Base-by-base conservation (phyloP, 2,113 vertebrate species). In the Sturnus vulgaris region DNA sequence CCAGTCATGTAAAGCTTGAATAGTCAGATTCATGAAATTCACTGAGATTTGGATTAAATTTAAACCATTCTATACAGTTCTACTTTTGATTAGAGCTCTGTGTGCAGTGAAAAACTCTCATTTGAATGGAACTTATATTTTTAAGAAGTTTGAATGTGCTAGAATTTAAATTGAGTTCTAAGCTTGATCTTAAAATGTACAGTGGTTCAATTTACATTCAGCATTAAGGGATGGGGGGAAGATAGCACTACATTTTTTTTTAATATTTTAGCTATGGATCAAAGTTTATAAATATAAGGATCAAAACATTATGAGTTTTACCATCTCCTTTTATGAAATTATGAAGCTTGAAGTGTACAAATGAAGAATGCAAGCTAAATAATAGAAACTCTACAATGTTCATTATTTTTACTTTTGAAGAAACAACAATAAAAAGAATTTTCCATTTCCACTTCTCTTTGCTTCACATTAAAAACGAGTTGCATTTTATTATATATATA, bases 1-100 rank as follows among this genome's bases (percentile, higher is more conserved):
- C 93, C 68, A 76, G 70, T 70, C 44, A 78, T 44, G 90, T 95
- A 97, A 95, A 97, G 96, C 91, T 93, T 93, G 90, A 97, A 95
- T 83, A 96, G 97, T 94, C 92, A 97, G 96, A 97, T 97, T 97
- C 97, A 97, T 95, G 96, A 97, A 97, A 97, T 93, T 96, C 89
- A 24, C 95, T 1, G n/a, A 97, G 97, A 97, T 98, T 96, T 97
- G 97, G 94, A 97, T 96, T 97, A 96, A 97, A 97, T 97, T 96
- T 96, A 97, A 97, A 97, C 70, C 95, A 96, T 95, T 97, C 95
- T 95, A 66, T 91, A 90, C 70, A 94, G 85, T 92, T 92, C 82
- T 64, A 88, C 94, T 96, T 97, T 96, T 97, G 96, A 97, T 97
- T 92, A 97, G 84, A 94, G 89, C 93, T 95, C 77, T 81, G 68